A percentile compares a stretch with the other conserved stretches of the same genome.
Evolutionary conservation across 2,797 vertebrate species (phyloP).

Genomic region (Rhodeus uyekii): DNA sequence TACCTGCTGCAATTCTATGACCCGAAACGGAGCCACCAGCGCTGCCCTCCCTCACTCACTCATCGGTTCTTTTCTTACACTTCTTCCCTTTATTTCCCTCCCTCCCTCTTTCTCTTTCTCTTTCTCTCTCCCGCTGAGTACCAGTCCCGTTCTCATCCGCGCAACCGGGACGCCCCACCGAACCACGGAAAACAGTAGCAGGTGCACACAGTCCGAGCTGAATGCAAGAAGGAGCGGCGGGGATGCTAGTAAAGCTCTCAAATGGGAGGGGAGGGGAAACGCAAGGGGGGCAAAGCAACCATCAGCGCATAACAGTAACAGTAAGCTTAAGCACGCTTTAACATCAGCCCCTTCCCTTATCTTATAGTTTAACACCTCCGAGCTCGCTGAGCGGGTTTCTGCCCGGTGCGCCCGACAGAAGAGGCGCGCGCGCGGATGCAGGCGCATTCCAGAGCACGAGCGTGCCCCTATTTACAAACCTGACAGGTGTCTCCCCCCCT

Average conservation of each 20-base stretch:
- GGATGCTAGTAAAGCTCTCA: conserved; percentile 25
- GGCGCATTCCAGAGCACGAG: conserved; percentile 75
- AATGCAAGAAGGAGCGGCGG: conserved; percentile 47
- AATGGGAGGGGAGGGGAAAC: conserved; percentile 25
- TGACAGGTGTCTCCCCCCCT: conserved; percentile 72
- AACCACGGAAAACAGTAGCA: conserved; percentile 49
- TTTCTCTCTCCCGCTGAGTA: neutral
- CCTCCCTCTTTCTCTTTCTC: neutral
- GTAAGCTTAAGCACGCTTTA: conserved; percentile 62
- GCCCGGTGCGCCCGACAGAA: conserved; percentile 30
- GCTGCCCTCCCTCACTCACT: conserved; percentile 25
- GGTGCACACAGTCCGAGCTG: conserved; percentile 56
- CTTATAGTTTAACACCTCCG: conserved; percentile 37
- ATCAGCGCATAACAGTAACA: conserved; percentile 56
- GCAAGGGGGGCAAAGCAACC: conserved; percentile 32
- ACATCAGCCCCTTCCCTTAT: conserved; percentile 51
- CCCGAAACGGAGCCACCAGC: conserved; percentile 22
- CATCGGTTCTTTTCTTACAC: conserved; percentile 4
- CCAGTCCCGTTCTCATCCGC: conserved; percentile 29
- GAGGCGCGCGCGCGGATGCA: conserved; percentile 56
- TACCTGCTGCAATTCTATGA: conserved; percentile 58
- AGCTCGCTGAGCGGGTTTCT: conserved; percentile 54
- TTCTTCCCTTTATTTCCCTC: conserved; percentile 1
- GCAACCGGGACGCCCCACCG: conserved; percentile 51
- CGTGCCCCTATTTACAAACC: conserved; percentile 55